Evolutionary conservation across 2,113 vertebrate species (phyloP).

Genomic region (Anguilla rostrata): DNA sequence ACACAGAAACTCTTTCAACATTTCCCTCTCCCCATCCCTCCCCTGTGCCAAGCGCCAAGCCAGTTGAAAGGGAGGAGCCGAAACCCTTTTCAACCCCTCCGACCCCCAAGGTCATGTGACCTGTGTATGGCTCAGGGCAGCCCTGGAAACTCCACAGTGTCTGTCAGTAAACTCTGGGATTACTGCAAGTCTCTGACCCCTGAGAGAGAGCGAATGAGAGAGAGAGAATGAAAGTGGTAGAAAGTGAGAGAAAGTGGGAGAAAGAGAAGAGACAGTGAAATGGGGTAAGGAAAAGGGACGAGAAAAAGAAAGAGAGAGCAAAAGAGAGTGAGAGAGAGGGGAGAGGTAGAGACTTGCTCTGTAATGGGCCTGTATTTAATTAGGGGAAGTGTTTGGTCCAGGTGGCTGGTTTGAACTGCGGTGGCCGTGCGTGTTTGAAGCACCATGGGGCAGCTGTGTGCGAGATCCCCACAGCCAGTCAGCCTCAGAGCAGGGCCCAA

Average conservation of each 20-base stretch:
- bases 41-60: background rate
- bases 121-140: background rate
- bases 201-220: background rate
- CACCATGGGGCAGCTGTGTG: background rate
- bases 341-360: background rate
- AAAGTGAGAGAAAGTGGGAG: background rate
- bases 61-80: background rate
- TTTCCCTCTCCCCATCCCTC: background rate
- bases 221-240: background rate
- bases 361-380: conserved; percentile 3
- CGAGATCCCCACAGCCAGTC: background rate
- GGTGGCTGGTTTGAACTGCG: background rate
- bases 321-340: background rate
- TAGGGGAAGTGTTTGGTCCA: background rate
- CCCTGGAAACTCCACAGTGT: background rate
- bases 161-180: conserved; percentile 4
- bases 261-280: background rate
- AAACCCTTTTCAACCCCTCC: no score
- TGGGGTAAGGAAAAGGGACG: background rate
- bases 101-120: background rate
- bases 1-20: background rate
- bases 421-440: background rate
- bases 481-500: background rate
- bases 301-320: background rate
- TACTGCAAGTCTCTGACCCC: background rate